Evolutionary conservation across 2,888 invertebrate species (phyloP).

Genomic region (Acrobasis consociella): DNA sequence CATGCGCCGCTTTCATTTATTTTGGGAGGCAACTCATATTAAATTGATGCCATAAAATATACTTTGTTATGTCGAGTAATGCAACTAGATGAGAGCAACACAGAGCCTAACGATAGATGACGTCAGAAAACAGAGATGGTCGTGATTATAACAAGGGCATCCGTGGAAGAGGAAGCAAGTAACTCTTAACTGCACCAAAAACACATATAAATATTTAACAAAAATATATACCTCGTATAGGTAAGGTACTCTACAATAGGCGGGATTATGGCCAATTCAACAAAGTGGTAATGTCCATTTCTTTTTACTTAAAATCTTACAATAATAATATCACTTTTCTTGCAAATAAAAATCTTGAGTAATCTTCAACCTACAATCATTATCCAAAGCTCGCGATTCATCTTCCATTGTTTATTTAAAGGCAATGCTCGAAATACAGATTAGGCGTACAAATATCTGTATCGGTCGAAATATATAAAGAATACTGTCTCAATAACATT

Average conservation of each 20-base stretch:
- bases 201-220: neutral
- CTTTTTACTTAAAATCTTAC: too few species aligned
- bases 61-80: too few species aligned
- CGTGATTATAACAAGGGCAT: too few species aligned
- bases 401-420: neutral
- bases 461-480: neutral
- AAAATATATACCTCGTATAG: neutral
- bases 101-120: too few species aligned
- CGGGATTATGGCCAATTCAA: too few species aligned
- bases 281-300: too few species aligned
- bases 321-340: too few species aligned
- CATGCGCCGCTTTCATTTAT: neutral
- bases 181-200: too few species aligned
- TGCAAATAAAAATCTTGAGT: neutral
- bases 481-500: neutral
- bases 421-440: neutral
- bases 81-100: too few species aligned
- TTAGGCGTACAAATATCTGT: neutral
- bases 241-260: neutral
- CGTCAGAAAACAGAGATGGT: too few species aligned
- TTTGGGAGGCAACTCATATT: neutral
- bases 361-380: neutral
- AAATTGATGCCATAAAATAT: neutral
- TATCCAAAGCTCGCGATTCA: neutral
- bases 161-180: too few species aligned